Conservation (phyloP, 2,797 vertebrate genomes). For the Crenuchus spilurus region DNA sequence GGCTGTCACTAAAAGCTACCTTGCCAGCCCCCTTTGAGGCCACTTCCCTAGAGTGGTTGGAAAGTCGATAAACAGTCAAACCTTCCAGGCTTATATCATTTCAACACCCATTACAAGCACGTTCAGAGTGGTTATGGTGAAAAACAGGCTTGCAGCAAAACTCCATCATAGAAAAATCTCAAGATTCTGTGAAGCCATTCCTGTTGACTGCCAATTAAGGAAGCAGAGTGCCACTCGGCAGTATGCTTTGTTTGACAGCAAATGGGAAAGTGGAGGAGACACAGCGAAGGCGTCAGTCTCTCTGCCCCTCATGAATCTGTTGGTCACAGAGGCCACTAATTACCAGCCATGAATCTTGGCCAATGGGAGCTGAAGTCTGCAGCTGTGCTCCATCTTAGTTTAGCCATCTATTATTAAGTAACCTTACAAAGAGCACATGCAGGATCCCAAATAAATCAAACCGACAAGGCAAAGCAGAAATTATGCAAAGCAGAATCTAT, state of each 20-base stretch:
- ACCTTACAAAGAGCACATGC: slow-evolving; percentile 41
- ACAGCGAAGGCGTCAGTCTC: slow-evolving; percentile 8
- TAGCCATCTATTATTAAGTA: slow-evolving; percentile 49
- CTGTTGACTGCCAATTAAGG: slow-evolving; percentile 17
- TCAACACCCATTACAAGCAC: slow-evolving; percentile 13
- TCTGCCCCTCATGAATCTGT: slow-evolving; percentile 34
- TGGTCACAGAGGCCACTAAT: slow-evolving; percentile 46
- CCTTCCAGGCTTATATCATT: slow-evolving; percentile 13
- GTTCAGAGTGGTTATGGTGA: neutral
- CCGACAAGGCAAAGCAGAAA: slow-evolving; percentile 65
- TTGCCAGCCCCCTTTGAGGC: neutral
- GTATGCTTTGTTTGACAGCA: slow-evolving; percentile 20
- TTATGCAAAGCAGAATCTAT: slow-evolving; percentile 66
- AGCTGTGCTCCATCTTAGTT: slow-evolving; percentile 50
- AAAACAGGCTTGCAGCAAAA: neutral
- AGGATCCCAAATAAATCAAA: slow-evolving; percentile 62
- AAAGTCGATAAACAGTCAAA: slow-evolving; percentile 32
- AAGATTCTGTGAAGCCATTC: slow-evolving; percentile 19
- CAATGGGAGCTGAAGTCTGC: slow-evolving; percentile 49
- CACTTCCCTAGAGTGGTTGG: slow-evolving; percentile 20
- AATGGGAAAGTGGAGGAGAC: slow-evolving; percentile 4
- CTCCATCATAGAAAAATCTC: slow-evolving; percentile 17
- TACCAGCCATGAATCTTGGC: slow-evolving; percentile 36
- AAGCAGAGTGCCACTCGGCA: slow-evolving; percentile 22
- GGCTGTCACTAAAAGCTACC: neutral